phyloP scores from a whole-genome alignment of 2,888 invertebrate genomes.

The Mystacides longicornis region DNA sequence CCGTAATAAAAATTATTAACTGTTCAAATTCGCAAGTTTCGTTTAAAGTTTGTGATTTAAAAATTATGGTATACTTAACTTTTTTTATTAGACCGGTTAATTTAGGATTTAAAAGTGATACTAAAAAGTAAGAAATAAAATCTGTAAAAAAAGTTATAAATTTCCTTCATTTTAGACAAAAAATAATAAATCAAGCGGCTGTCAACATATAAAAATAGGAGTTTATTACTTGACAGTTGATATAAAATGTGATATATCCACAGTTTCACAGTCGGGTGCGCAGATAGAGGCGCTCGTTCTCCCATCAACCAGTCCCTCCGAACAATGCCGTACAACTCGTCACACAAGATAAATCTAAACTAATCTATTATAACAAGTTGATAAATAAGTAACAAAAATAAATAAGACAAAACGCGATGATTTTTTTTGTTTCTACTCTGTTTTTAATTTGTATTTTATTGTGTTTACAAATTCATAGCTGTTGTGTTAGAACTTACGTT shows the following conservation, averaged over 20 bases:
- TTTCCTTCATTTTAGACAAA: too few species aligned
- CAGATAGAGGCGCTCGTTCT: background rate
- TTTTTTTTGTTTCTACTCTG: background rate
- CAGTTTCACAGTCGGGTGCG: constrained; percentile 2
- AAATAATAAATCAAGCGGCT: background rate
- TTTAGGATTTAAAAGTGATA: too few species aligned
- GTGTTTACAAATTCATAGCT: background rate
- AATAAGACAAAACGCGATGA: background rate
- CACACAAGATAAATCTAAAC: constrained; percentile 2
- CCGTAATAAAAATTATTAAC: too few species aligned
- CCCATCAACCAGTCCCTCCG: too few species aligned
- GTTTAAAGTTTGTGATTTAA: too few species aligned
- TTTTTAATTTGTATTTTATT: constrained; percentile 2
- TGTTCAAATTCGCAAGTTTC: too few species aligned
- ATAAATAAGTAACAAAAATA: background rate
- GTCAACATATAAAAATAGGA: background rate
- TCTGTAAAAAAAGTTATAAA: too few species aligned
- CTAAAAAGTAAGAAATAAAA: too few species aligned
- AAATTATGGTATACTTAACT: too few species aligned
- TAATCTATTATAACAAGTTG: background rate
- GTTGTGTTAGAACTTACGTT: background rate
- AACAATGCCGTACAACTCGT: background rate
- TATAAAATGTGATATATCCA: background rate
- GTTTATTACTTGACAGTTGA: background rate
- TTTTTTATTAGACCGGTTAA: too few species aligned